Evolutionary conservation across 2,113 vertebrate genomes (phyloP), one percentile per base, ranked within the genome.

Genomic region (Hipposideros armiger): DNA sequence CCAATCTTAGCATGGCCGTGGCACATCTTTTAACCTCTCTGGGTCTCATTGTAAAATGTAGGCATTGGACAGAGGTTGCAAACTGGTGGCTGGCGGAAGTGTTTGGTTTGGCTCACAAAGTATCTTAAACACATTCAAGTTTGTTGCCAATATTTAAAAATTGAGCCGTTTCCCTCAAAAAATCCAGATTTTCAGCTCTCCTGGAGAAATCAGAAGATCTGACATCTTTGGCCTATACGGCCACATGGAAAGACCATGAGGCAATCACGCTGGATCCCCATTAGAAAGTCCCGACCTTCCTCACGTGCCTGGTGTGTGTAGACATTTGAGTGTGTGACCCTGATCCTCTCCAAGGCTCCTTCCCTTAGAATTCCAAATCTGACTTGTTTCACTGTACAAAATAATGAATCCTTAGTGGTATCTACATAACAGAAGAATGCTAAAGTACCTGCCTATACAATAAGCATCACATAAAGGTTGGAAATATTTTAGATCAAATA

Each of bases 121-220:
- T 89, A 91, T 94, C 91, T 82, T 67, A 93, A 91, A 93, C 45
- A 78, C 62, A 94, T 88, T 88, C 17, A 6, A 94, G 86, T 70
- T 89, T 56, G 40, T 88, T 91, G 77, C 32, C 77, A 94, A 77
- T 77, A 77, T 95, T 96, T 90, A 52, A 94, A 95, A 92, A 80
- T 62, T 82, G 62, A 88, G 70, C 85, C 64, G 11, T 78, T 95
- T 73, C 54, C 56, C 13, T 58, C 8, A 80, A 24, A 24, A 83
- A 78, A 60, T 69, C 17, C 36, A 92, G 56, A 96, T 85, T 91
- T 77, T 52, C 24, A 95, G 60, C 58, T 92, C 64, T 45, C 87
- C 76, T 77, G 67, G 70, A 84, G 36, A 91, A 80, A 47, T 89
- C 30, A n/a, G 56, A 74, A 69, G 80, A 84, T 80, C 52, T 90